Evolutionary conservation across 2,797 vertebrate genomes (phyloP).

Genomic region (Echeneis naucrates): DNA sequence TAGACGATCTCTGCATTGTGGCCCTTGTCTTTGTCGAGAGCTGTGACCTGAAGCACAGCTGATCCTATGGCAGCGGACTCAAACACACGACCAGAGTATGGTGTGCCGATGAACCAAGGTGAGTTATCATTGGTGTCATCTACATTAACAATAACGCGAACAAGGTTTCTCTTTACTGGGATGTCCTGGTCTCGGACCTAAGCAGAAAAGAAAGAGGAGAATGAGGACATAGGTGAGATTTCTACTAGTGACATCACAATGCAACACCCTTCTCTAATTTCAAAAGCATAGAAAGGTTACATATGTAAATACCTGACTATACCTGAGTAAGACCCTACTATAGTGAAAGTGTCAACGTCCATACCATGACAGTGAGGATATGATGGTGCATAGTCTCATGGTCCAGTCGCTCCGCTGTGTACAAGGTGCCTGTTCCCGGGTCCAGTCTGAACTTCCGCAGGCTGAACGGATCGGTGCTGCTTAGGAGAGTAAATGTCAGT

Average conservation of each 20-base stretch:
- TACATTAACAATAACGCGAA: slow-evolving; percentile 91
- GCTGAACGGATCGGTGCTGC: slow-evolving; percentile 94
- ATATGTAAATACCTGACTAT: slow-evolving; percentile 2
- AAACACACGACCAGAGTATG: slow-evolving; percentile 90
- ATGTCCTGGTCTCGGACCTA: slow-evolving; percentile 99
- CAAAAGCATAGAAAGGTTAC: background rate
- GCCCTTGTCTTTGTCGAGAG: slow-evolving; percentile 97
- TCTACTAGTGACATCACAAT: slow-evolving; percentile 8
- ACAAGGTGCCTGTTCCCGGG: slow-evolving; percentile 91
- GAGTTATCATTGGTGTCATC: slow-evolving; percentile 96
- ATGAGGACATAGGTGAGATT: background rate
- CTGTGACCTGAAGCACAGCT: slow-evolving; percentile 92
- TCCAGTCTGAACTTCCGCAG: slow-evolving; percentile 96
- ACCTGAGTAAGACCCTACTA: background rate
- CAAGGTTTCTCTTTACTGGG: slow-evolving; percentile 96
- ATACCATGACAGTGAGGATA: slow-evolving; percentile 95
- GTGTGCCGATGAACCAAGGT: slow-evolving; percentile 93
- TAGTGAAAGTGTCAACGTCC: background rate
- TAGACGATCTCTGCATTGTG: slow-evolving; percentile 93
- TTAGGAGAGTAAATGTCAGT: slow-evolving; percentile 94
- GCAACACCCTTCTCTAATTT: slow-evolving; percentile 17
- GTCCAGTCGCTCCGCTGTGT: slow-evolving; percentile 91
- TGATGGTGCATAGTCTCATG: slow-evolving; percentile 94
- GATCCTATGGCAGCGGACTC: slow-evolving; percentile 94
- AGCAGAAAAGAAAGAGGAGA: background rate